These are phyloP conservation scores for Drosophila prolongata DNA, from an alignment of 2,888 invertebrate genomes.

Conservation along the genomic window DNA sequence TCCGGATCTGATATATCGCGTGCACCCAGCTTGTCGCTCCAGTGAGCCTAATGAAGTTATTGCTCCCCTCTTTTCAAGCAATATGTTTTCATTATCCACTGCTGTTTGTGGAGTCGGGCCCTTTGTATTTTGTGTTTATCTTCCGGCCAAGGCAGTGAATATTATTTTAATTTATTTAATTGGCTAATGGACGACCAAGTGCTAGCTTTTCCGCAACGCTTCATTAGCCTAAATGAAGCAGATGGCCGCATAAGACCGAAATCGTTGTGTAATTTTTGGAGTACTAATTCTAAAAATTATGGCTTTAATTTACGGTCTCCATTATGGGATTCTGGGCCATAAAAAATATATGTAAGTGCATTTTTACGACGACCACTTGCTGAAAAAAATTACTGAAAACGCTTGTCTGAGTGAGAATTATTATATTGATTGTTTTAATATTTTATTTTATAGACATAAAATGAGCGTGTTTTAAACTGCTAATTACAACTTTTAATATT, in stretches of 20 bases:
- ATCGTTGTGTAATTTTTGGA: conserved; percentile 27
- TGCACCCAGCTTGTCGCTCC: conserved; percentile 57
- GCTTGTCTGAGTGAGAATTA: too few species aligned
- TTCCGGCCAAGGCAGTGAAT: conserved; percentile 58
- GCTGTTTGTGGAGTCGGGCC: conserved; percentile 3
- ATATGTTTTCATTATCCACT: conserved; percentile 71
- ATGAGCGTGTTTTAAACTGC: too few species aligned
- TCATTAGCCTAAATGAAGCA: conserved; percentile 52
- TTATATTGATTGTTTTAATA: background rate
- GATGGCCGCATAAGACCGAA: conserved; percentile 47
- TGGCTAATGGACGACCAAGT: conserved; percentile 48
- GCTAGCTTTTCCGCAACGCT: conserved; percentile 39
- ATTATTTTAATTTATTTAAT: conserved; percentile 77
- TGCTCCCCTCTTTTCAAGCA: conserved; percentile 39
- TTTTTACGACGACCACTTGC: conserved; percentile 14
- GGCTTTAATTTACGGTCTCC: conserved; percentile 24
- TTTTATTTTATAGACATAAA: background rate
- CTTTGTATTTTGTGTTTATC: conserved; percentile 34
- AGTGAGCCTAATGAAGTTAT: conserved; percentile 71
- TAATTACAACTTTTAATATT: background rate
- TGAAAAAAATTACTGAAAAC: background rate
- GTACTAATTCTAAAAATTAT: conserved; percentile 29
- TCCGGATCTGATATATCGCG: conserved; percentile 56
- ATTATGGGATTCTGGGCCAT: conserved; percentile 16
- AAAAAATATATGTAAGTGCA: conserved; percentile 1